A percentile compares a stretch with the other conserved stretches of the same genome.
These are phyloP conservation scores for Arizona elegans DNA, from an alignment of 2,113 vertebrate species.

Conservation along the genomic window DNA sequence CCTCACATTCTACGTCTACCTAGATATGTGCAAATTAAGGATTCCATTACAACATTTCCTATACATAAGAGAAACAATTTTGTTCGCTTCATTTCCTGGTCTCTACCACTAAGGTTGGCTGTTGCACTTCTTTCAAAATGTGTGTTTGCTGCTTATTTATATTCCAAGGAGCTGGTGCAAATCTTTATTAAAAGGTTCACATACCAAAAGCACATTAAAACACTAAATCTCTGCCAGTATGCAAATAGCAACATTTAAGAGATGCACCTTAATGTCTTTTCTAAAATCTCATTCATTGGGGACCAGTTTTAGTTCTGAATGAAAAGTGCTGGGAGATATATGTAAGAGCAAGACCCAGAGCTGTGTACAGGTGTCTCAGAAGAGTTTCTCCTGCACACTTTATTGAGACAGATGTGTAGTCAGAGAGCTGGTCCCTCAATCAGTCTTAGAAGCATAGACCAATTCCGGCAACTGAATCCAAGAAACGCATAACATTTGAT, in stretches of 20 bases:
- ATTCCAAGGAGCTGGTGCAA: background rate
- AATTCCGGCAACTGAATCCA: background rate
- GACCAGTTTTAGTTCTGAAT: background rate
- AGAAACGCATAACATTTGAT: background rate
- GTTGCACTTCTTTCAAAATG: background rate
- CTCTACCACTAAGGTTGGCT: background rate
- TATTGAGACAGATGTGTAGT: background rate
- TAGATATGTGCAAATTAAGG: background rate
- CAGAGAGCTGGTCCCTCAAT: background rate
- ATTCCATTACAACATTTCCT: background rate
- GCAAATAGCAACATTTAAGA: background rate
- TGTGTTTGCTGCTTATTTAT: background rate
- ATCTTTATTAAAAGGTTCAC: background rate
- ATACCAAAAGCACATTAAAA: background rate
- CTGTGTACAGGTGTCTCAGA: background rate
- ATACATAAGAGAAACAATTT: background rate
- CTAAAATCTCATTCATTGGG: background rate
- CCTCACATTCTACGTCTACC: background rate
- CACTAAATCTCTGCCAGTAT: background rate
- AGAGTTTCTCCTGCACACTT: background rate
- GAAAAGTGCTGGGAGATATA: background rate
- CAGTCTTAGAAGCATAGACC: background rate
- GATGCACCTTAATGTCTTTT: background rate
- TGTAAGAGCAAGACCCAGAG: background rate
- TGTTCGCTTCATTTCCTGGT: background rate